Evolutionary conservation across 2,888 invertebrate genomes (phyloP).

Genomic region (Chaitophorus viminalis): DNA sequence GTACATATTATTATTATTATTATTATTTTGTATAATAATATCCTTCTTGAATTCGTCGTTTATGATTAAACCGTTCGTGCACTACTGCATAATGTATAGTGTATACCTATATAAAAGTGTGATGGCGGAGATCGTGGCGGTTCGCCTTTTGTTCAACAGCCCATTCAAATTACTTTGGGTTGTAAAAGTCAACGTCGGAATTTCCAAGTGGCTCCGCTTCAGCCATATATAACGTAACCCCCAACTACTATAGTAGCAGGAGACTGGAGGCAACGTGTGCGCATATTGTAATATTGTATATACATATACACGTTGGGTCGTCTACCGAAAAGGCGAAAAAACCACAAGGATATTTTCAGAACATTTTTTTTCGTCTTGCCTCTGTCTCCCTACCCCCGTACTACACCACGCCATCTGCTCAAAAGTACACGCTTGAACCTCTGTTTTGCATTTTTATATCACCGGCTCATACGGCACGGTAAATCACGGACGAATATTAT

Average conservation of each 20-base stretch:
- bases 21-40: no score
- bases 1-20: neutral
- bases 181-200: conserved; percentile 57
- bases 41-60: neutral
- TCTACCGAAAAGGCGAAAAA: neutral
- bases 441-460: conserved; percentile 48
- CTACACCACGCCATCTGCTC: neutral
- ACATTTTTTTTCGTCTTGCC: conserved; percentile 8
- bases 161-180: conserved; percentile 57
- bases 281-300: no score
- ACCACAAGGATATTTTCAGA: conserved; percentile 29
- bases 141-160: conserved; percentile 48
- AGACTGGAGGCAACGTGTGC: neutral
- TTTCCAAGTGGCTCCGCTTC: conserved; percentile 38
- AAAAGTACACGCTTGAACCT: neutral
- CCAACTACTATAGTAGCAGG: neutral
- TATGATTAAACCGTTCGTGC: conserved; percentile 18
- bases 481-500: conserved; percentile 39
- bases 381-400: neutral
- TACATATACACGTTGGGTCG: neutral
- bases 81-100: neutral
- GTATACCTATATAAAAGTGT: conserved; percentile 11
- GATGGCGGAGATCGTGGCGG: conserved; percentile 1
- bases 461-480: neutral
- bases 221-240: neutral